These are phyloP conservation scores for Mimas tiliae DNA, from an alignment of 2,888 invertebrate species.

Conservation along the genomic window DNA sequence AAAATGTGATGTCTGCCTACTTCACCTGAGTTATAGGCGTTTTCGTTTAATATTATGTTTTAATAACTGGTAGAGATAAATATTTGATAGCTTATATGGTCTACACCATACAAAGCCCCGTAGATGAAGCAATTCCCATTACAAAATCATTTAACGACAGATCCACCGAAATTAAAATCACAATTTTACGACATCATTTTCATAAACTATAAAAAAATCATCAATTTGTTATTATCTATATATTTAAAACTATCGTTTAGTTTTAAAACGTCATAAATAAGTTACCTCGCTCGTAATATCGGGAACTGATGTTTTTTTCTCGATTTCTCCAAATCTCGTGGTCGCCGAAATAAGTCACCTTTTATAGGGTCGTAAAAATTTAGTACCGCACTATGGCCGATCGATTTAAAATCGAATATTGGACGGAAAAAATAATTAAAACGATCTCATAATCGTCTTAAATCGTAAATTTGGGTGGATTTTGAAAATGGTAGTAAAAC, in stretches of 20 bases:
- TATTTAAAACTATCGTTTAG: slow-evolving; percentile 62
- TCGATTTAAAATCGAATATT: slow-evolving; percentile 24
- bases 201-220: slow-evolving; percentile 47
- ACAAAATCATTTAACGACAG: slow-evolving; percentile 19
- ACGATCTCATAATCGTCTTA: slow-evolving; percentile 47
- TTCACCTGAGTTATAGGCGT: too few relatives aligned
- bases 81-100: not conserved
- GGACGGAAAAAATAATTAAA: slow-evolving; percentile 27
- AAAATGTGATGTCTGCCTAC: too few relatives aligned
- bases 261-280: slow-evolving; percentile 78
- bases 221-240: slow-evolving; percentile 59
- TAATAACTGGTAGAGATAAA: not conserved
- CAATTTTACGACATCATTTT: slow-evolving; percentile 61
- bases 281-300: slow-evolving; percentile 80
- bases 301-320: slow-evolving; percentile 50
- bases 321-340: slow-evolving; percentile 48
- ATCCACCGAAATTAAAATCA: slow-evolving; percentile 22
- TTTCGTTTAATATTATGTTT: too few relatives aligned
- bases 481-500: slow-evolving; percentile 35
- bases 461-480: slow-evolving; percentile 53
- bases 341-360: slow-evolving; percentile 74
- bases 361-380: slow-evolving; percentile 81
- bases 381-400: slow-evolving; percentile 55
- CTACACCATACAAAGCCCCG: not conserved
- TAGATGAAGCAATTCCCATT: slow-evolving; percentile 22